Evolutionary conservation across 2,888 invertebrate genomes (phyloP).

Genomic region (Drosophila planitibia): DNA sequence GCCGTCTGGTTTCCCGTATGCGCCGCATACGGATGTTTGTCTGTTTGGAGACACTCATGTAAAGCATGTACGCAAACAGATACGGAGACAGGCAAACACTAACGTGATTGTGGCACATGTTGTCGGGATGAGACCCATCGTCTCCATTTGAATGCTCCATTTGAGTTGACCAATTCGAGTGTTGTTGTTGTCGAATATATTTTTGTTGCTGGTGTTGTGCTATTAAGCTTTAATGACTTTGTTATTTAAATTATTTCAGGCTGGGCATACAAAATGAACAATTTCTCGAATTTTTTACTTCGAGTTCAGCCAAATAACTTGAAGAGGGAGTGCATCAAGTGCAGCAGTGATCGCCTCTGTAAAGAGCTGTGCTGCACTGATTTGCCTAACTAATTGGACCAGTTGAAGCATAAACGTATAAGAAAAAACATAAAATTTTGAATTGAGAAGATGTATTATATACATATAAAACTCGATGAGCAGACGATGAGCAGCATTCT

Average conservation of each 20-base stretch:
- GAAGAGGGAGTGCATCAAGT: conserved; percentile 21
- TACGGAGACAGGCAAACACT: conserved; percentile 15
- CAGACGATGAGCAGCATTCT: conserved; percentile 39
- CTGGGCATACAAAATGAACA: conserved; percentile 13
- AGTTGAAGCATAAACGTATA: conserved; percentile 35
- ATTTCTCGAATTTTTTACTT: neutral
- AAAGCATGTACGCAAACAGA: conserved; percentile 52
- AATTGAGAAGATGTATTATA: conserved; percentile 23
- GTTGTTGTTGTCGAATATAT: conserved; percentile 33
- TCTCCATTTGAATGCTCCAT: conserved; percentile 56
- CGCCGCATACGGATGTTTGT: conserved; percentile 45
- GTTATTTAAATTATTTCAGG: conserved; percentile 59
- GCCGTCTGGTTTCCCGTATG: neutral
- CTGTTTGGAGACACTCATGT: conserved; percentile 54
- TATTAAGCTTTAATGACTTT: conserved; percentile 63
- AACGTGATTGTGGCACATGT: conserved; percentile 67
- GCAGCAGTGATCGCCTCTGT: conserved; percentile 14
- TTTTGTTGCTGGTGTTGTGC: neutral
- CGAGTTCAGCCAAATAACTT: conserved; percentile 22
- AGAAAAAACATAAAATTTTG: conserved; percentile 4
- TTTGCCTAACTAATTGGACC: conserved; percentile 38
- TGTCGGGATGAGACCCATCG: conserved; percentile 3
- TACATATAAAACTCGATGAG: conserved; percentile 39
- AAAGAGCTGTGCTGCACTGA: neutral
- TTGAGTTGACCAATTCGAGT: conserved; percentile 72